Evolutionary conservation across 1,140 invertebrate species (phyloP).

Genomic region (Pollicipes pollicipes): DNA sequence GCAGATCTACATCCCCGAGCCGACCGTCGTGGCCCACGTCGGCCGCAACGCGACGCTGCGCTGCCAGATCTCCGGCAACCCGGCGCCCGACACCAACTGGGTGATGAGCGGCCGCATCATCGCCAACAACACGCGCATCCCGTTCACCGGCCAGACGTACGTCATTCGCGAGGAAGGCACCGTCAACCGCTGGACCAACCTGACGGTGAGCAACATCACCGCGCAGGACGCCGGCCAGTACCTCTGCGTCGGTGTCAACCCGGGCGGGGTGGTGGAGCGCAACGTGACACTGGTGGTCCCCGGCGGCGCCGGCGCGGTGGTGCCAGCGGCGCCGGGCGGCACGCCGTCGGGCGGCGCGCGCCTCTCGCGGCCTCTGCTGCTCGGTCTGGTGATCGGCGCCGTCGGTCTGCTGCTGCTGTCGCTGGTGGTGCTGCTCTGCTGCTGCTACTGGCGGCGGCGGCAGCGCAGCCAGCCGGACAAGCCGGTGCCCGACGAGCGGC

Average conservation of each 20-base stretch:
- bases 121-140: slow-evolving; percentile 27
- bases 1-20: slow-evolving; percentile 36
- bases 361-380: slow-evolving; percentile 39
- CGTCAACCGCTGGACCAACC: slow-evolving; percentile 45
- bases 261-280: slow-evolving; percentile 44
- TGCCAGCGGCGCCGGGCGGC: slow-evolving; percentile 33
- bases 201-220: slow-evolving; percentile 49
- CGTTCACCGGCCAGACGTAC: slow-evolving; percentile 11
- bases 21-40: slow-evolving; percentile 44
- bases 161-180: slow-evolving; percentile 22
- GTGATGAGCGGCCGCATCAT: slow-evolving; percentile 46
- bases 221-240: slow-evolving; percentile 65
- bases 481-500: neutral
- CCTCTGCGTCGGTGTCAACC: slow-evolving; percentile 53
- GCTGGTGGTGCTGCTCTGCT: slow-evolving; percentile 21
- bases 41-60: slow-evolving; percentile 58
- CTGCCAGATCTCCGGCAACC: slow-evolving; percentile 61
- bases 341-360: slow-evolving; percentile 41
- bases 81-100: slow-evolving; percentile 65
- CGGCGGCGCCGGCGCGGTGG: slow-evolving; percentile 40
- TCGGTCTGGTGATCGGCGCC: slow-evolving; percentile 39
- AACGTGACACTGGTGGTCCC: slow-evolving; percentile 49
- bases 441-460: slow-evolving; percentile 13
- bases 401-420: slow-evolving; percentile 20
- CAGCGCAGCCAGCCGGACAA: neutral